Evolutionary conservation across 1,140 invertebrate genomes (phyloP), one percentile per base, ranked within the genome.

Genomic region (Tetragonula clypearis): DNA sequence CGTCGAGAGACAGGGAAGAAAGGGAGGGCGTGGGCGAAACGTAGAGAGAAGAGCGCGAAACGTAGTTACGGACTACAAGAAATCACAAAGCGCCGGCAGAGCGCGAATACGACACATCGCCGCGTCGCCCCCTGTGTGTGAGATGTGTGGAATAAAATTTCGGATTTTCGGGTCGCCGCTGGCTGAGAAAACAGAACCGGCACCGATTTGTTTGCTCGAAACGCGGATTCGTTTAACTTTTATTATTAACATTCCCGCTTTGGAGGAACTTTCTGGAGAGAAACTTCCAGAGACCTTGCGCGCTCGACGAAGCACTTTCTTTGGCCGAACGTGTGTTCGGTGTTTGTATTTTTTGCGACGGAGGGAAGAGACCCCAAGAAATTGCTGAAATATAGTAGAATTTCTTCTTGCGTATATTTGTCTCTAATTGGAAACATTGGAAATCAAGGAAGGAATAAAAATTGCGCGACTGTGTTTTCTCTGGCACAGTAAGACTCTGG

Each of bases 151-250:
- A 30, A 82, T 1, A 75, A 82, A 82, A 35, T 75, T 75, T 75
- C 30, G 72, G 58, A 82, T 30, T 30, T 30, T 30, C 1, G 30
- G n/a, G 11, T 26, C 41, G 58, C 75, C 71, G 80, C 15, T 26
- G 71, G 58, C 0, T n/a, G 17, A 55, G 80, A 30, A 65, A 62
- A 82, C 41, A 75, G 71, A 30, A 75, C 55, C 3, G 8, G 35
- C 30, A 60, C 17, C 79, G 69, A 74, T 81, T 81, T 74, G 41
- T 75, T 82, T 82, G 56, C 41, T 35, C 79, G n/a, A 58, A 35
- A 9, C 41, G 41, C 41, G 71, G 71, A 82, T 75, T 82, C 35
- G 58, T 82, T 82, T 55, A 82, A 82, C 80, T 75, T 82, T 75
- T 71, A n/a, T n/a, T 55, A 82, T 75, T 66, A 82, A 75, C 58